Evolutionary conservation across 2,113 vertebrate genomes (phyloP).

Genomic region (Brachypteracias leptosomus): DNA sequence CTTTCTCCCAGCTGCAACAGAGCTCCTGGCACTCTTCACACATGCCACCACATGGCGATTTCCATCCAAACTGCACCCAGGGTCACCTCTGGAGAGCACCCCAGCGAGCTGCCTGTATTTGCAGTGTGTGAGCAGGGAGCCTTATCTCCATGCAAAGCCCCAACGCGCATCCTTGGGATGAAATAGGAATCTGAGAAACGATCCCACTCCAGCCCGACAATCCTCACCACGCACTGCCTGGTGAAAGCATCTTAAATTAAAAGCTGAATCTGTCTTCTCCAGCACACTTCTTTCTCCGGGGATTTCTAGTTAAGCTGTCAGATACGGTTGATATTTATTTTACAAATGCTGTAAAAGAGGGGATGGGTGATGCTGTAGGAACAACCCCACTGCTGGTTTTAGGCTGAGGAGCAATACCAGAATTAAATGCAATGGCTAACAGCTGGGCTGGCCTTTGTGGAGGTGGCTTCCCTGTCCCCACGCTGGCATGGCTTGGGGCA

Average conservation of each 20-base stretch:
- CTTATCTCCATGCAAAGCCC: background rate
- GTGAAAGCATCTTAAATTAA: background rate
- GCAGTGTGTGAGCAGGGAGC: background rate
- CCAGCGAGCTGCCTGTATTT: background rate
- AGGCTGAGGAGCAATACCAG: background rate
- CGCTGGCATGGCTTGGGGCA: accelerated
- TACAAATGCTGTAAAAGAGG: background rate
- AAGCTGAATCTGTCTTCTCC: background rate
- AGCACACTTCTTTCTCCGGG: background rate
- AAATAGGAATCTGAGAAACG: background rate
- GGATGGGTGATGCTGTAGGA: background rate
- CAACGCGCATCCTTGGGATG: accelerated
- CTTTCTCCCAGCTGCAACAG: background rate
- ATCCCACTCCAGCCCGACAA: background rate
- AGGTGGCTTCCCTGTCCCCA: background rate
- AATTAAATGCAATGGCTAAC: background rate
- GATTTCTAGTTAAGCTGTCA: background rate
- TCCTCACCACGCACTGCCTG: accelerated
- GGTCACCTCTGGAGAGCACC: background rate
- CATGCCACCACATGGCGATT: background rate
- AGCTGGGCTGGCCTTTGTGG: background rate
- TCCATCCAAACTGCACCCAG: background rate
- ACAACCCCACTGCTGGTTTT: background rate
- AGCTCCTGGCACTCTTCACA: background rate
- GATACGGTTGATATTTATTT: background rate